Evolutionary conservation across 1,140 invertebrate species (phyloP).

Genomic region (Diorhabda sublineata): DNA sequence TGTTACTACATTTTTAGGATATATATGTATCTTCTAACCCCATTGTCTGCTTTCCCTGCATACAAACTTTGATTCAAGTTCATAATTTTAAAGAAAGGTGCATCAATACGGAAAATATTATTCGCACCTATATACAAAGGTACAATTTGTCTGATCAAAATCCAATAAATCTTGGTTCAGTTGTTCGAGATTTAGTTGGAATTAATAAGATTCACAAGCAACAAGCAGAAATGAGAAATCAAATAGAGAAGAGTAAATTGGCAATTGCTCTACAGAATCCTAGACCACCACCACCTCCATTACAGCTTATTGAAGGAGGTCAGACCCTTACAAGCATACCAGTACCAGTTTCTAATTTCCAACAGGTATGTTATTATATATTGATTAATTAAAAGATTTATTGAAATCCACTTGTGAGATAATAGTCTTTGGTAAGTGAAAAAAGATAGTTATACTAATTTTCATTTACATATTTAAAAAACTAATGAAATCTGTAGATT

Average conservation of each 20-base stretch:
- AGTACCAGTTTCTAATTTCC: neutral
- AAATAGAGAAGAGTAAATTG: neutral
- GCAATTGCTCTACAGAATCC: neutral
- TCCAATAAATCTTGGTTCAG: conserved; percentile 26
- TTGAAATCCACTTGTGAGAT: too few relatives aligned
- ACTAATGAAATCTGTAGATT: too few relatives aligned
- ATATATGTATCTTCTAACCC: conserved; percentile 28
- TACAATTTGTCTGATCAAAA: conserved; percentile 27
- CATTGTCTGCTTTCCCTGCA: conserved; percentile 27
- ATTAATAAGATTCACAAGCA: conserved; percentile 20
- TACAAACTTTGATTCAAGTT: conserved; percentile 23
- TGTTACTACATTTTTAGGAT: conserved; percentile 22
- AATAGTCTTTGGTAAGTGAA: too few relatives aligned
- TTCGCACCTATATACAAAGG: conserved; percentile 23
- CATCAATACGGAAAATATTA: conserved; percentile 25
- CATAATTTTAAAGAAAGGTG: conserved; percentile 32
- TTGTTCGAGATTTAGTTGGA: conserved; percentile 25
- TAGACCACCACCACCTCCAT: neutral
- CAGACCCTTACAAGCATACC: neutral
- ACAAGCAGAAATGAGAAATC: neutral
- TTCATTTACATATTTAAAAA: too few relatives aligned
- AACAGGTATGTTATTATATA: too few relatives aligned
- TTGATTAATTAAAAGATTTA: too few relatives aligned
- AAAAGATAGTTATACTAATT: too few relatives aligned
- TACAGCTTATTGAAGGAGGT: neutral